A percentile compares a stretch with the other conserved stretches of the same genome.
These are phyloP conservation scores for Tenthredo amoena DNA, from an alignment of 2,888 invertebrate species.

Conservation along the genomic window DNA sequence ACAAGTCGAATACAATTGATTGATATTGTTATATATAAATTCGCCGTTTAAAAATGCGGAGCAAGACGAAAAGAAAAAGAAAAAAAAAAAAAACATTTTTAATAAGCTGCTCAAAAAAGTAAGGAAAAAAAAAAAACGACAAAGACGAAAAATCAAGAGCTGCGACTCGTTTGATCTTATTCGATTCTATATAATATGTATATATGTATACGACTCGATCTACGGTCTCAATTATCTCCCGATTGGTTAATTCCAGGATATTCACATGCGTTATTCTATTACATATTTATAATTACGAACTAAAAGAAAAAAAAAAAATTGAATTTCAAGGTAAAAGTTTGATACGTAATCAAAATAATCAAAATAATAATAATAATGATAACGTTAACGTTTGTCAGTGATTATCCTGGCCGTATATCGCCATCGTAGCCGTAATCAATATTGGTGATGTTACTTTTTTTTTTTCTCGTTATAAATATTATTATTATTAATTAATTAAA, in stretches of 20 bases:
- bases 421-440: conserved; percentile 40
- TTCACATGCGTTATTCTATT: background rate
- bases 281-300: background rate
- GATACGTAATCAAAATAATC: background rate
- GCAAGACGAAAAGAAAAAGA: background rate
- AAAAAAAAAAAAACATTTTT: background rate
- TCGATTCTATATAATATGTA: background rate
- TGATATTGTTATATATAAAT: background rate
- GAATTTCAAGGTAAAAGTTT: background rate
- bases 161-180: background rate
- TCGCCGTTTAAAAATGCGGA: background rate
- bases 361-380: background rate
- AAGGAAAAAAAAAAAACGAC: background rate
- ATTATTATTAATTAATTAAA: conserved; percentile 63
- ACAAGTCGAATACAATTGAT: conserved; percentile 30
- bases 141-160: background rate
- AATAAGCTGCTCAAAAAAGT: background rate
- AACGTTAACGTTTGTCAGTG: conserved; percentile 31
- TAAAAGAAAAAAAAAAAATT: background rate
- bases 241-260: conserved; percentile 34
- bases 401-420: conserved; percentile 37
- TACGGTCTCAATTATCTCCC: background rate
- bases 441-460: conserved; percentile 31
- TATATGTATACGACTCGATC: conserved; percentile 13
- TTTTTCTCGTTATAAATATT: conserved; percentile 57